These are phyloP conservation scores for Merops nubicus DNA, from an alignment of 2,113 vertebrate genomes.

Conservation along the genomic window DNA sequence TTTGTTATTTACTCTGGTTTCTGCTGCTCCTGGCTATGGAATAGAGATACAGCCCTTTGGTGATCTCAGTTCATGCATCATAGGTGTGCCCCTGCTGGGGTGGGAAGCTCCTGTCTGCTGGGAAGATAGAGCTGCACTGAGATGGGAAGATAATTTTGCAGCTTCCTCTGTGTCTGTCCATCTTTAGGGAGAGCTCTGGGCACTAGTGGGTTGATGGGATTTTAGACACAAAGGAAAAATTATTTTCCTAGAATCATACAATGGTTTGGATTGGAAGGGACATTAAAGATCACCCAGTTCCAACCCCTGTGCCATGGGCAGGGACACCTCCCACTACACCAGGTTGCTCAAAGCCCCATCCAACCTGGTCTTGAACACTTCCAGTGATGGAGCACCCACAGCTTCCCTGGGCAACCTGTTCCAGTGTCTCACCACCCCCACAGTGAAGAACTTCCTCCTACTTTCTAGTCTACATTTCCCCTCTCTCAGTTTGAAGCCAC, in stretches of 20 bases:
- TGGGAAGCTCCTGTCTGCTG: background rate
- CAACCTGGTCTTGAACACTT: too few relatives aligned
- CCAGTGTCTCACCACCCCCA: too few relatives aligned
- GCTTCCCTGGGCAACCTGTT: too few relatives aligned
- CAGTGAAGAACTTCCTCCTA: too few relatives aligned
- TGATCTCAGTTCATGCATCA: background rate
- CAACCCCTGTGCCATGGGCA: too few relatives aligned
- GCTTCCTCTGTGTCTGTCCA: background rate
- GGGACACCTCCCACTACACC: too few relatives aligned
- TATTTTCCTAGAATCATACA: background rate
- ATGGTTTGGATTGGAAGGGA: too few relatives aligned
- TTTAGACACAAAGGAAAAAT: background rate
- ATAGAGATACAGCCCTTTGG: background rate
- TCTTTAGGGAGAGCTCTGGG: background rate
- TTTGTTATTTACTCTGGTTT: background rate
- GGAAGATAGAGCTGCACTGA: background rate
- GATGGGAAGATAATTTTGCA: background rate
- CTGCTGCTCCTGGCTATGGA: background rate
- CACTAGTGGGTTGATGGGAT: background rate
- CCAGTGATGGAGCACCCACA: too few relatives aligned
- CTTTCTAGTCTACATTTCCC: too few relatives aligned
- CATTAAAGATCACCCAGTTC: too few relatives aligned
- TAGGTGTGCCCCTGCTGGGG: fast-evolving
- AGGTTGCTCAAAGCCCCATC: too few relatives aligned
- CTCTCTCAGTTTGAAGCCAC: too few relatives aligned